These are phyloP conservation scores for Myotis myotis DNA, from an alignment of 2,797 vertebrate genomes.

Conservation along the genomic window DNA sequence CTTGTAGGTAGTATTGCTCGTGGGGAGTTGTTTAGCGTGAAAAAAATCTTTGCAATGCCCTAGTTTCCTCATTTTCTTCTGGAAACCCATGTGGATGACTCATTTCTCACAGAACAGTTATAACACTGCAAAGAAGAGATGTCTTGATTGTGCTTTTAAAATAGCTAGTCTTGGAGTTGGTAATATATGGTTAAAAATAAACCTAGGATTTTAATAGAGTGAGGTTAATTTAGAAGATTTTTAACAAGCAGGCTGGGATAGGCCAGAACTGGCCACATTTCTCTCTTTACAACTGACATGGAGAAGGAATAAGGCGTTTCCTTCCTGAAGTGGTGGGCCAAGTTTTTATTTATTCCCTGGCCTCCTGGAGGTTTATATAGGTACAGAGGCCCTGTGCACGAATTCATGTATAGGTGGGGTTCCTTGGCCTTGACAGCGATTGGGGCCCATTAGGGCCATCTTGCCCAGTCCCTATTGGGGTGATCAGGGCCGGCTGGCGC, in stretches of 20 bases:
- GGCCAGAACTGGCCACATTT: neutral
- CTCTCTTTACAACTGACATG: neutral
- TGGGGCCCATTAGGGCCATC: too few species aligned
- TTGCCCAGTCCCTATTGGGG: too few species aligned
- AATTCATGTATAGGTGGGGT: too few species aligned
- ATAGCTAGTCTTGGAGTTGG: neutral
- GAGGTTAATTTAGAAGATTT: neutral
- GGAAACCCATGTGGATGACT: neutral
- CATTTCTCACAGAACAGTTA: neutral
- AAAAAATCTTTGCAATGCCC: neutral
- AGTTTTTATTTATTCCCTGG: neutral
- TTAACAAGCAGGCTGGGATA: neutral
- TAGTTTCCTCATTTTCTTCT: neutral
- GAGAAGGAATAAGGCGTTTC: neutral
- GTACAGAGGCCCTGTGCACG: too few species aligned
- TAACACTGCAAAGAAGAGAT: neutral
- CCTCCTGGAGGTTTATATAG: neutral
- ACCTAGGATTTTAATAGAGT: neutral
- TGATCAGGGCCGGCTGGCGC: too few species aligned
- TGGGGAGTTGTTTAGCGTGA: neutral
- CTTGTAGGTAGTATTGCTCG: neutral
- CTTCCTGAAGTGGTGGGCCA: neutral
- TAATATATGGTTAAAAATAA: slow-evolving; percentile 11
- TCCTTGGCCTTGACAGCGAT: too few species aligned
- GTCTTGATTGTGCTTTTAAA: neutral